These are phyloP conservation scores for Pseudomyrmex cubaensis DNA, from an alignment of 1,140 invertebrate genomes.

Conservation along the genomic window DNA sequence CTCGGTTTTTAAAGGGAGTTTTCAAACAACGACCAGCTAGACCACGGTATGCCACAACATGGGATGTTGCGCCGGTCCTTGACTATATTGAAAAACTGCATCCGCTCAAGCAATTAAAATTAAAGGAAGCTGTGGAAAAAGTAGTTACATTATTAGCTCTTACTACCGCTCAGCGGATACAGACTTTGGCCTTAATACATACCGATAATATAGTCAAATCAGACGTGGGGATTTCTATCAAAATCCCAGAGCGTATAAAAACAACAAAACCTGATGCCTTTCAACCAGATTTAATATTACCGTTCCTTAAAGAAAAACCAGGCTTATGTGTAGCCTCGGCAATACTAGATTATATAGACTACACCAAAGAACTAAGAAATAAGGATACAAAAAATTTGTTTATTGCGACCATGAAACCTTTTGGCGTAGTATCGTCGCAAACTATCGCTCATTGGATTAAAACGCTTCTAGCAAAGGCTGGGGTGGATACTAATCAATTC, in stretches of 20 bases:
- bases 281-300: slow-evolving; percentile 26
- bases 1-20: not conserved
- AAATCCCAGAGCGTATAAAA: slow-evolving; percentile 29
- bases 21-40: not conserved
- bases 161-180: slow-evolving; percentile 43
- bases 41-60: not conserved
- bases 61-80: not conserved
- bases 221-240: slow-evolving; percentile 24
- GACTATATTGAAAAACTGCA: not conserved
- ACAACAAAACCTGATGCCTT: slow-evolving; percentile 8
- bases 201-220: not conserved
- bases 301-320: not conserved
- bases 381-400: not conserved
- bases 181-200: slow-evolving; percentile 34
- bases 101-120: not conserved
- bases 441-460: slow-evolving; percentile 57
- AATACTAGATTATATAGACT: slow-evolving; percentile 20
- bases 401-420: slow-evolving; percentile 15
- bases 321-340: not conserved
- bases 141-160: not conserved
- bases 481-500: slow-evolving; percentile 44
- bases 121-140: not conserved
- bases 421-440: slow-evolving; percentile 19
- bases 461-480: not conserved
- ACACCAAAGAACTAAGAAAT: not conserved